These are phyloP conservation scores for Carassius gibelio DNA, from an alignment of 2,113 vertebrate species.

Conservation along the genomic window DNA sequence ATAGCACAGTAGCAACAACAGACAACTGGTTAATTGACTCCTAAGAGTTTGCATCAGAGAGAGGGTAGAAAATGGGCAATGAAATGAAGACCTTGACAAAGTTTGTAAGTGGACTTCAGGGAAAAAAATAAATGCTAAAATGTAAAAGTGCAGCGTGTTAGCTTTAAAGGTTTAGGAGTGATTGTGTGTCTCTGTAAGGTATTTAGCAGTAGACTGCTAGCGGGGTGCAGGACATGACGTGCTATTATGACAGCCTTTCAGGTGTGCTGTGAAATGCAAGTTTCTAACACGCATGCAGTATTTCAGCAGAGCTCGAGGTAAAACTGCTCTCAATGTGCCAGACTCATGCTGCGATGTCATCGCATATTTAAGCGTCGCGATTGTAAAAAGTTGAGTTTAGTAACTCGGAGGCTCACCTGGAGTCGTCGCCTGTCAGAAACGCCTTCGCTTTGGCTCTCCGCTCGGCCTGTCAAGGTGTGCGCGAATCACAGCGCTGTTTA, in stretches of 20 bases:
- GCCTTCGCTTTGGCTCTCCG: slow-evolving; percentile 43
- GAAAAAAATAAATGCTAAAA: background rate
- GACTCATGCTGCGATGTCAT: slow-evolving; percentile 47
- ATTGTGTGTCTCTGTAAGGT: slow-evolving; percentile 17
- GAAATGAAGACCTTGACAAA: background rate
- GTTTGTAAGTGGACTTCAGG: slow-evolving; percentile 1
- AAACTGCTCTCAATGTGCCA: slow-evolving; percentile 43
- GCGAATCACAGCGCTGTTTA: slow-evolving; percentile 62
- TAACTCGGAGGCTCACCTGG: slow-evolving; percentile 57
- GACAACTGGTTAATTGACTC: background rate
- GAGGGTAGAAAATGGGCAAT: too few species aligned
- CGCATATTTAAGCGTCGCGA: slow-evolving; percentile 49
- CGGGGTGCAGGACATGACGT: background rate
- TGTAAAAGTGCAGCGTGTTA: background rate
- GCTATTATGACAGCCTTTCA: slow-evolving; percentile 50
- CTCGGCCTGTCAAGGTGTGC: slow-evolving; percentile 53
- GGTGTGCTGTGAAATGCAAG: slow-evolving; percentile 43
- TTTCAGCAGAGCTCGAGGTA: slow-evolving; percentile 18
- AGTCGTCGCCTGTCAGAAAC: slow-evolving; percentile 55
- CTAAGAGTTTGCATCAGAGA: background rate
- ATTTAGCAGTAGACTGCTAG: slow-evolving; percentile 35
- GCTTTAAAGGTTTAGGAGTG: background rate
- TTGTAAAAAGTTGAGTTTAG: slow-evolving; percentile 55
- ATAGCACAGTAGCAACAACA: background rate
- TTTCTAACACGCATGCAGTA: background rate